Evolutionary conservation across 2,113 vertebrate genomes (phyloP).

Genomic region (Labeo catla): DNA sequence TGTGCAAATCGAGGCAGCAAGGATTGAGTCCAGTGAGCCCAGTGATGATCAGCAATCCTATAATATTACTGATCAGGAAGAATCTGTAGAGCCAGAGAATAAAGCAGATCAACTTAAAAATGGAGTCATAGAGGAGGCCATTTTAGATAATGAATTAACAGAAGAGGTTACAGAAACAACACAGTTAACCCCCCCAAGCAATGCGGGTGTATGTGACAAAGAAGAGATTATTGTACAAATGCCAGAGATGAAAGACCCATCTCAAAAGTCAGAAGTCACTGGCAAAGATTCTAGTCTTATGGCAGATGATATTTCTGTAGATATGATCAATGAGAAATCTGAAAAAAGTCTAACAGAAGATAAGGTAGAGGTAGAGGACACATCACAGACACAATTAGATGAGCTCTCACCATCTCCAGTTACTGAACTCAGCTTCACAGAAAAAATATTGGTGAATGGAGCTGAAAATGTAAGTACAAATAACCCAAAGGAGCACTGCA

Average conservation of each 20-base stretch:
- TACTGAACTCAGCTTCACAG: not conserved
- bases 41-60: not conserved
- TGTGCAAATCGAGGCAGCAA: conserved; percentile 27
- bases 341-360: conserved; percentile 6
- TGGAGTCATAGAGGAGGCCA: not conserved
- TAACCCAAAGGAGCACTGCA: not conserved
- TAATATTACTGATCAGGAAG: not conserved
- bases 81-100: conserved; percentile 1
- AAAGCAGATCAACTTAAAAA: not conserved
- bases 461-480: not conserved
- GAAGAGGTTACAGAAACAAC: not conserved
- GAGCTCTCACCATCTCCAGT: not conserved
- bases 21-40: not conserved
- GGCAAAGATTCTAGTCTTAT: not conserved
- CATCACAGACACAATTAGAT: conserved; percentile 22
- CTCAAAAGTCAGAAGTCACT: conserved; percentile 7
- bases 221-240: not conserved
- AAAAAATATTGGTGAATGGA: not conserved
- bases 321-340: not conserved
- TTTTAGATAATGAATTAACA: not conserved
- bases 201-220: not conserved
- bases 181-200: not conserved
- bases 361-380: not conserved
- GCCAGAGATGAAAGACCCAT: not conserved
- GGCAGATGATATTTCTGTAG: not conserved